phyloP scores from a whole-genome alignment of 30 jellyfish, hydroid and myxozoan species.

The Hydractinia symbiolongicarpus region DNA sequence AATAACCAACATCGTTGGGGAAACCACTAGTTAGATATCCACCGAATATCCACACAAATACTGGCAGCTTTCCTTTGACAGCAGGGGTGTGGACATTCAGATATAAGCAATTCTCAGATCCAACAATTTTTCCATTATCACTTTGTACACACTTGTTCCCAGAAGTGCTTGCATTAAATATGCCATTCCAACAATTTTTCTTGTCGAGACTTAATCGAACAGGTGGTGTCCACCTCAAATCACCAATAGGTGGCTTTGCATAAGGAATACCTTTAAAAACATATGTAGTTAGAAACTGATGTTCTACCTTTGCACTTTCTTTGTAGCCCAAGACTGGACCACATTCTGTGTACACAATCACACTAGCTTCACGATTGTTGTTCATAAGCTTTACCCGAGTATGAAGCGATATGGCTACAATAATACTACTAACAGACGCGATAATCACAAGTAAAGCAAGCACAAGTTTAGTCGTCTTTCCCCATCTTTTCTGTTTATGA shows the following conservation, averaged over 20 bases:
- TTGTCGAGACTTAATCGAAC: not conserved
- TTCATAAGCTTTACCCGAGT: not conserved
- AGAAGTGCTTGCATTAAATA: constrained; percentile 26
- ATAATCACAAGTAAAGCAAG: constrained; percentile 1
- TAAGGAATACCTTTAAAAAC: constrained; percentile 62
- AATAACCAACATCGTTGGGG: constrained; percentile 31
- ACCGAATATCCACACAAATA: constrained; percentile 68
- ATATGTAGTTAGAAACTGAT: not conserved
- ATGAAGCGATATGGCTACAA: not conserved
- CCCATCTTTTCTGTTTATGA: not conserved
- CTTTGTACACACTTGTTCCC: constrained; percentile 18
- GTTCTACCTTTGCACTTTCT: not conserved
- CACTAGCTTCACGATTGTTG: not conserved
- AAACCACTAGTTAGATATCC: constrained; percentile 36
- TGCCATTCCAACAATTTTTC: constrained; percentile 43
- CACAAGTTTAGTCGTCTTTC: not conserved
- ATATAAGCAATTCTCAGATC: constrained; percentile 37
- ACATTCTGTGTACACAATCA: not conserved
- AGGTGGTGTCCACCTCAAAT: constrained; percentile 65
- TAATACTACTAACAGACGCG: not conserved
- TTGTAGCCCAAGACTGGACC: constrained; percentile 4
- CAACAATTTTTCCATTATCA: not conserved
- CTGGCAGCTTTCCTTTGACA: constrained; percentile 10
- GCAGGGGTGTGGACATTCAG: constrained; percentile 25
- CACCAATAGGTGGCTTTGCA: constrained; percentile 50